Conservation (phyloP, 2,113 vertebrate genomes). For the Xiphophorus couchianus region DNA sequence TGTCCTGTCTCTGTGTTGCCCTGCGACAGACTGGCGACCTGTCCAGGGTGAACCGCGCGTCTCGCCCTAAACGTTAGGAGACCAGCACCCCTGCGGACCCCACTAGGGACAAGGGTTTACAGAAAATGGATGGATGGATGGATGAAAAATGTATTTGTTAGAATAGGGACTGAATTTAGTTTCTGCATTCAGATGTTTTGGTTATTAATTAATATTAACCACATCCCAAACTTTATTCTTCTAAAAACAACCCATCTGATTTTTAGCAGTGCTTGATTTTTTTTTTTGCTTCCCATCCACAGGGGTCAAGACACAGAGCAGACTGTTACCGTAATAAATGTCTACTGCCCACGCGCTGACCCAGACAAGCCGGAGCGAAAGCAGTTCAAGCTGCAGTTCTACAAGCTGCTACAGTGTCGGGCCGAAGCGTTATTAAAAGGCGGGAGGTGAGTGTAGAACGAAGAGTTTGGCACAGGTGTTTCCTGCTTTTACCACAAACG, state of each 20-base stretch:
- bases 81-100: no score
- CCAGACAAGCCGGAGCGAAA: slow-evolving; percentile 86
- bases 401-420: slow-evolving; percentile 83
- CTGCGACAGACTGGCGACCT: no score
- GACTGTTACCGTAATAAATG: slow-evolving; percentile 85
- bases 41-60: no score
- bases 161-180: no score
- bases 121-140: no score
- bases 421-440: slow-evolving; percentile 84
- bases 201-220: background rate
- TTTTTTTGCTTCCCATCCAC: background rate
- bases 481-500: slow-evolving; percentile 31
- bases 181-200: background rate
- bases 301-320: slow-evolving; percentile 72
- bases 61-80: no score
- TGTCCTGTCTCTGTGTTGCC: no score
- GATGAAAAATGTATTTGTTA: background rate
- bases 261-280: background rate
- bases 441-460: slow-evolving; percentile 77
- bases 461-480: slow-evolving; percentile 9
- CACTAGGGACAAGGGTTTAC: no score
- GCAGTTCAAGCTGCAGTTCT: slow-evolving; percentile 87
- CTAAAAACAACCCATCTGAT: background rate
- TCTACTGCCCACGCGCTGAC: slow-evolving; percentile 89
- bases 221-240: background rate